Conservation (phyloP, 1,140 invertebrate genomes). For the Euura saliciscinereae region DNA sequence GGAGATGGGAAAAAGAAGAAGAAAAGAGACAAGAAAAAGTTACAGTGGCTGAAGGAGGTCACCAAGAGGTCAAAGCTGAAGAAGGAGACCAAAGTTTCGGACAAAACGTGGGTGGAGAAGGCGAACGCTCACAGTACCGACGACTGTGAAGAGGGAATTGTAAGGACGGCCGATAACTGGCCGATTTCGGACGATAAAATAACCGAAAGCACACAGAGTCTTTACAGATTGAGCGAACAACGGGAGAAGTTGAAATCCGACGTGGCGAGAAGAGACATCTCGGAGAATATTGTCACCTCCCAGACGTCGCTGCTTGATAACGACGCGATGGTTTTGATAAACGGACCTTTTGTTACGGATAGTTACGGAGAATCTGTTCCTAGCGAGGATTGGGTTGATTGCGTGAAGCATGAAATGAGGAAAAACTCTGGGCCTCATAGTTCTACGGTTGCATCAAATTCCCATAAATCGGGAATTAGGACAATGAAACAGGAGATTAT, state of each 20-base stretch:
- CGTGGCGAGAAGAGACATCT: not conserved
- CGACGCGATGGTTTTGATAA: not conserved
- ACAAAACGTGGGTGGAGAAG: slow-evolving; percentile 31
- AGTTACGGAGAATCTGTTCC: no score
- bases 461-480: not conserved
- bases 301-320: not conserved
- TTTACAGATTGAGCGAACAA: not conserved
- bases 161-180: slow-evolving; percentile 14
- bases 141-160: slow-evolving; percentile 25
- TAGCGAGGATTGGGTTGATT: not conserved
- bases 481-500: not conserved
- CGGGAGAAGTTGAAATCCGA: not conserved
- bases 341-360: not conserved
- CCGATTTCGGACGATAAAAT: slow-evolving; percentile 28
- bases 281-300: not conserved
- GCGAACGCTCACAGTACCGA: slow-evolving; percentile 36
- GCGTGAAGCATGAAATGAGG: not conserved
- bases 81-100: slow-evolving; percentile 23
- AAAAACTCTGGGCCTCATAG: not conserved
- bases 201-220: slow-evolving; percentile 21
- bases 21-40: slow-evolving; percentile 25
- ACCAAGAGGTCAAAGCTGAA: slow-evolving; percentile 23
- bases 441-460: not conserved
- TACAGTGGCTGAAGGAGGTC: slow-evolving; percentile 33
- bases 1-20: slow-evolving; percentile 28